phyloP scores from a whole-genome alignment of 1,140 invertebrate genomes.

The Scaptomyza graminum region DNA sequence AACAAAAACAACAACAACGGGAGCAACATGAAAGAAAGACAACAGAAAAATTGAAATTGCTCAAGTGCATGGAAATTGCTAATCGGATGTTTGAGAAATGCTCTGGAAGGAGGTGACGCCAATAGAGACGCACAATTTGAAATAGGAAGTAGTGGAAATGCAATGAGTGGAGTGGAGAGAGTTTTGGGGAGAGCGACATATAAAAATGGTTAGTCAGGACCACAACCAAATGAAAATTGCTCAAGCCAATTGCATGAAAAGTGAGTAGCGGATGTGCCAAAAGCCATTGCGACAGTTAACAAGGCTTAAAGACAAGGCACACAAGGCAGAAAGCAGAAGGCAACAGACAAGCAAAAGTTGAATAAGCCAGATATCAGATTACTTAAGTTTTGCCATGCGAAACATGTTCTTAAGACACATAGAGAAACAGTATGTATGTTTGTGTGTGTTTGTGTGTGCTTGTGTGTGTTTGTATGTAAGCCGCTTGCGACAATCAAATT shows the following conservation, averaged over 20 bases:
- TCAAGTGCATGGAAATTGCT: conserved; percentile 78
- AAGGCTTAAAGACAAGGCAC: conserved; percentile 37
- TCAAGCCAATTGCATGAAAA: conserved; percentile 78
- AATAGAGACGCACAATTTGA: conserved; percentile 13
- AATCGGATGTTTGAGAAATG: conserved; percentile 67
- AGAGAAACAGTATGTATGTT: not conserved
- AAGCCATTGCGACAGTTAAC: conserved; percentile 49
- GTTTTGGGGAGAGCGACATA: not conserved
- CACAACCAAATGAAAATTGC: conserved; percentile 65
- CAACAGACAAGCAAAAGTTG: conserved; percentile 16
- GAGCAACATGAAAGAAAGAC: not conserved
- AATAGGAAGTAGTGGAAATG: not conserved
- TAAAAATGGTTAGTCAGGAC: conserved; percentile 21
- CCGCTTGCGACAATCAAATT: conserved; percentile 40
- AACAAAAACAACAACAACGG: conserved; percentile 3
- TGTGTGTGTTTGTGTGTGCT: not conserved
- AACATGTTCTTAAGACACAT: conserved; percentile 12
- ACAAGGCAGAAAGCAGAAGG: not conserved
- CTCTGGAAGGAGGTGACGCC: conserved; percentile 38
- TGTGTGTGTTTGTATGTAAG: conserved; percentile 14
- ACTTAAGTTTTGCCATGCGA: conserved; percentile 6
- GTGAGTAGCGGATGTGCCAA: conserved; percentile 51
- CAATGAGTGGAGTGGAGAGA: conserved; percentile 28
- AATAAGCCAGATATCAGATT: conserved; percentile 41
- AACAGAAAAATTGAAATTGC: conserved; percentile 62